phyloP scores from a whole-genome alignment of 2,888 invertebrate species.

The Tetragonula carbonaria region DNA sequence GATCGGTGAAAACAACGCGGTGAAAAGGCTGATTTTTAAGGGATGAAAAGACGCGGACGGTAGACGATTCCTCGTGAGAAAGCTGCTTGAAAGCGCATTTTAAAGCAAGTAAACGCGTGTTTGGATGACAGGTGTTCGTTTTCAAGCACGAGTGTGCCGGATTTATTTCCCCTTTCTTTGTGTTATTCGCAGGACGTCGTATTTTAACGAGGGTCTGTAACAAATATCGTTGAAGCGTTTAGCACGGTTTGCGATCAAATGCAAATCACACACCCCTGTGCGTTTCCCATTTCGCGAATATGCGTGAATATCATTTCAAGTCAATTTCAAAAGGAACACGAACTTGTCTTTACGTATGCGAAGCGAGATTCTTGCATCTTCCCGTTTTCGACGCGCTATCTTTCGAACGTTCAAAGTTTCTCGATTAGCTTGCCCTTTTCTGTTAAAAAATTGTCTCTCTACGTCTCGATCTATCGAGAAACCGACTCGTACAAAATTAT shows the following conservation, averaged over 20 bases:
- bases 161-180: constrained; percentile 32
- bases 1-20: background rate
- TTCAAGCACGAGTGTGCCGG: constrained; percentile 22
- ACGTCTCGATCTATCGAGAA: too few species aligned
- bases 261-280: background rate
- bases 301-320: background rate
- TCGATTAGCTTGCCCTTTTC: too few species aligned
- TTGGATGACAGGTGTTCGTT: constrained; percentile 34
- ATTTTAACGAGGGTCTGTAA: constrained; percentile 7
- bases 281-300: background rate
- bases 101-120: constrained; percentile 34
- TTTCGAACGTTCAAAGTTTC: too few species aligned
- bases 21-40: constrained; percentile 13
- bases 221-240: constrained; percentile 1
- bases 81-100: constrained; percentile 34
- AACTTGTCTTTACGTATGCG: background rate
- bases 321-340: background rate
- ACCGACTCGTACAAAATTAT: too few species aligned
- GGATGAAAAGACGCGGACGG: constrained; percentile 10
- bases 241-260: background rate
- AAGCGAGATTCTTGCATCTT: background rate
- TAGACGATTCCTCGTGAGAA: background rate
- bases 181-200: constrained; percentile 8
- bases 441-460: too few species aligned
- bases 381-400: too few species aligned